phyloP scores from a whole-genome alignment of 1,140 invertebrate genomes.

The Listronotus bonariensis region DNA sequence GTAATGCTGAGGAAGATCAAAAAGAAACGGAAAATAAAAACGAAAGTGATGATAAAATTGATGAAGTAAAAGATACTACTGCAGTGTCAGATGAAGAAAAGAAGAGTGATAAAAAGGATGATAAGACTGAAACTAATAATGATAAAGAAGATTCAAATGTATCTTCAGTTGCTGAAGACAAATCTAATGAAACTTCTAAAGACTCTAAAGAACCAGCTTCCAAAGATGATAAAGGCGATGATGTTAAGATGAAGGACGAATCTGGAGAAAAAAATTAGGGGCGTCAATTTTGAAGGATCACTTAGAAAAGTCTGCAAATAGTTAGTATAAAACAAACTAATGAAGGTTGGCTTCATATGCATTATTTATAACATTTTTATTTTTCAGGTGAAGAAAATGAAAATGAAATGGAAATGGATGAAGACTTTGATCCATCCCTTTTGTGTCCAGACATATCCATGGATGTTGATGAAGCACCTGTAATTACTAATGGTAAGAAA shows the following conservation, averaged over 20 bases:
- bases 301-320: slow-evolving; percentile 3
- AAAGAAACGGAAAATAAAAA: not conserved
- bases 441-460: slow-evolving; percentile 48
- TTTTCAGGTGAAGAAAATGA: slow-evolving; percentile 3
- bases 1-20: not conserved
- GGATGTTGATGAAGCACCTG: slow-evolving; percentile 47
- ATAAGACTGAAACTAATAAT: not conserved
- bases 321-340: not conserved
- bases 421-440: slow-evolving; percentile 48
- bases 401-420: slow-evolving; percentile 41
- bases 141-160: too few species aligned
- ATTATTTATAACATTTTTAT: too few species aligned
- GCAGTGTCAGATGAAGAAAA: too few species aligned
- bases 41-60: slow-evolving; percentile 5
- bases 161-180: too few species aligned
- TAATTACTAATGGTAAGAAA: slow-evolving; percentile 38
- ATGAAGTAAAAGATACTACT: slow-evolving; percentile 1
- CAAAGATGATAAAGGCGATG: too few species aligned
- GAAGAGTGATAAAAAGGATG: not conserved
- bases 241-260: not conserved
- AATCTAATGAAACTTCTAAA: too few species aligned
- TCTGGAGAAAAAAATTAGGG: not conserved
- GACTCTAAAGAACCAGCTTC: too few species aligned
- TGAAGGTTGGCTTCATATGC: too few species aligned
- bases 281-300: slow-evolving; percentile 16